These are phyloP conservation scores for Nyctalus aviator DNA, from an alignment of 2,797 vertebrate species.

Conservation along the genomic window DNA sequence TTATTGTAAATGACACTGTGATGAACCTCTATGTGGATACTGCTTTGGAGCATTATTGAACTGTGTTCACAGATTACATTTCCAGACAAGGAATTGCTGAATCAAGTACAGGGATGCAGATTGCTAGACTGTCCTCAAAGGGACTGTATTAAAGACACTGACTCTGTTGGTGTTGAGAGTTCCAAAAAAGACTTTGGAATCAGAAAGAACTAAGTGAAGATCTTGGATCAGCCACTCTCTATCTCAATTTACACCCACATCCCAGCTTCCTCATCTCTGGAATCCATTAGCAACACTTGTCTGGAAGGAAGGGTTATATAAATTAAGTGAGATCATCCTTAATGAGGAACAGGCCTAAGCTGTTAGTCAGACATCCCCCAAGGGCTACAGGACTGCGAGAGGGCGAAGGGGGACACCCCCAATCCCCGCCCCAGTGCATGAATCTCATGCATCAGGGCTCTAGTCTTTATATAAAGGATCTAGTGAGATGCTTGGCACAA, in stretches of 20 bases:
- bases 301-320: background rate
- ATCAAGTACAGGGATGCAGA: background rate
- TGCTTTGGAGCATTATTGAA: constrained; percentile 4
- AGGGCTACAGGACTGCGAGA: too few relatives aligned
- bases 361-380: too few relatives aligned
- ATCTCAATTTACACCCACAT: background rate
- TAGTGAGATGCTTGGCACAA: background rate
- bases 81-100: constrained; percentile 23
- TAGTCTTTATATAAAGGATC: constrained; percentile 26
- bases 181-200: constrained; percentile 41
- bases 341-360: too few relatives aligned
- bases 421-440: too few relatives aligned
- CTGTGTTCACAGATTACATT: constrained; percentile 1
- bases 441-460: too few relatives aligned
- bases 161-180: background rate
- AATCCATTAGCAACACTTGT: constrained; percentile 10
- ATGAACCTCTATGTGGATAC: background rate
- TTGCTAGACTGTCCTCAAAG: background rate
- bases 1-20: background rate
- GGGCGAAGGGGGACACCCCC: too few relatives aligned
- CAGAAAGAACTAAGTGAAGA: background rate
- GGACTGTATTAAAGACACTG: background rate
- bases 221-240: background rate
- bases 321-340: background rate
- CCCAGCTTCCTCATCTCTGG: background rate